A percentile compares a stretch with the other conserved stretches of the same genome.
phyloP scores from a whole-genome alignment of 2,888 invertebrate species.

The Polia nebulosa region DNA sequence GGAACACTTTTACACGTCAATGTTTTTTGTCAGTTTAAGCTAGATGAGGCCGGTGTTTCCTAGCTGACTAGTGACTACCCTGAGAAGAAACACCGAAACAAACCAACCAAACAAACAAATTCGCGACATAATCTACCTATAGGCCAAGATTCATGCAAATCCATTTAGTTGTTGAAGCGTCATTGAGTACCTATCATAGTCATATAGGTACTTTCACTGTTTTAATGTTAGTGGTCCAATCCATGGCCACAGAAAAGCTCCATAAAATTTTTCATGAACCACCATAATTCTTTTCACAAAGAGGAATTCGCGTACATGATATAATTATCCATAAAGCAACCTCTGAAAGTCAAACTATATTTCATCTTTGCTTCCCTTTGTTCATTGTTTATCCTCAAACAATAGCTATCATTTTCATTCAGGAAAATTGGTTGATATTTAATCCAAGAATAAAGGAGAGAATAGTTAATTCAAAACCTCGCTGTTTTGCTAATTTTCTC shows the following conservation, averaged over 20 bases:
- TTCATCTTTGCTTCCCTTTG: constrained; percentile 42
- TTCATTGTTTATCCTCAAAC: constrained; percentile 54
- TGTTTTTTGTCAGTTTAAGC: too few species aligned
- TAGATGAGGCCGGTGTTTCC: too few species aligned
- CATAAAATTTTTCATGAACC: neutral
- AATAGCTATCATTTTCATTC: constrained; percentile 58
- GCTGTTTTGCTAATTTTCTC: constrained; percentile 55
- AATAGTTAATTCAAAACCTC: constrained; percentile 53
- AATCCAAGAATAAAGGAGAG: constrained; percentile 53
- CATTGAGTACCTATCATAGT: too few species aligned
- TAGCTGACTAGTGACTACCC: too few species aligned
- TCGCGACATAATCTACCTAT: too few species aligned
- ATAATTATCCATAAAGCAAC: constrained; percentile 43
- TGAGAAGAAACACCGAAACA: too few species aligned
- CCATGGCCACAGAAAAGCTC: neutral
- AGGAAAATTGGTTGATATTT: constrained; percentile 64
- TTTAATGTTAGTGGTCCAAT: neutral
- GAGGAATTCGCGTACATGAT: constrained; percentile 31
- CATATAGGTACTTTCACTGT: too few species aligned
- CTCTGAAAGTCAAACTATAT: constrained; percentile 51
- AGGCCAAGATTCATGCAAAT: too few species aligned
- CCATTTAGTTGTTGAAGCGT: too few species aligned
- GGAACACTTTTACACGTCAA: too few species aligned
- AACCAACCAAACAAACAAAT: too few species aligned
- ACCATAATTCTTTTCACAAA: constrained; percentile 13